Percentiles rank a stretch among this genome's conserved stretches.
These are phyloP conservation scores for Pelecanoides urinatrix DNA, from an alignment of 2,113 vertebrate species.

Conservation along the genomic window DNA sequence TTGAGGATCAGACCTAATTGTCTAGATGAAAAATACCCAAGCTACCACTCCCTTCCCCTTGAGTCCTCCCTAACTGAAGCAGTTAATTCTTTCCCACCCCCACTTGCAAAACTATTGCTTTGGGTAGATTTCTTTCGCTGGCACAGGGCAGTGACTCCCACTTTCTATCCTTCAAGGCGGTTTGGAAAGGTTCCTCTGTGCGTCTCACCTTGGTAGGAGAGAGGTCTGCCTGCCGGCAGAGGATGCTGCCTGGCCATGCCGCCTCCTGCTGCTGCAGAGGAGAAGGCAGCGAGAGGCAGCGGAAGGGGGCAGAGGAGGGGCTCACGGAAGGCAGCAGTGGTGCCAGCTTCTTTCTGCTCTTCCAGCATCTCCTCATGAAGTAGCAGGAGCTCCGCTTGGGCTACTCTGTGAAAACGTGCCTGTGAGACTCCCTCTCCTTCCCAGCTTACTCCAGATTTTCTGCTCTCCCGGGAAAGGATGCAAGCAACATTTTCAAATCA, in stretches of 20 bases:
- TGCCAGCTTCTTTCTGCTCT: not conserved
- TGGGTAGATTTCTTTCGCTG: not conserved
- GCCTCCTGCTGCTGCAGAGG: not conserved
- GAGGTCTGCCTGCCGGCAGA: not conserved
- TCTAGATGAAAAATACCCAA: constrained; percentile 39
- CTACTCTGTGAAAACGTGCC: not conserved
- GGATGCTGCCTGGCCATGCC: not conserved
- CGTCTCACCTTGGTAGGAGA: not conserved
- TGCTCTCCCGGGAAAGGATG: not conserved
- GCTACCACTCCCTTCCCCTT: constrained; percentile 28
- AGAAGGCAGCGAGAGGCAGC: not conserved
- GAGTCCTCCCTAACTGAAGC: constrained; percentile 12
- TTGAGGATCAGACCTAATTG: constrained; percentile 28
- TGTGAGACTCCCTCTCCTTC: not conserved
- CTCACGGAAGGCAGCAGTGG: not conserved
- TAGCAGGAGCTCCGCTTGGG: not conserved
- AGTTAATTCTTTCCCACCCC: not conserved
- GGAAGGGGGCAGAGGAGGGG: not conserved
- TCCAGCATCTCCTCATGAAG: not conserved
- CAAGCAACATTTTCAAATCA: not conserved
- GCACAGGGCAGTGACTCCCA: not conserved
- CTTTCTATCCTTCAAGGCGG: not conserved
- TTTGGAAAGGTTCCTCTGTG: not conserved
- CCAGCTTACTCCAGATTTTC: not conserved
- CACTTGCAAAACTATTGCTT: not conserved